These are phyloP conservation scores for Temnothorax rugatulus DNA, from an alignment of 2,888 invertebrate genomes.

Conservation along the genomic window DNA sequence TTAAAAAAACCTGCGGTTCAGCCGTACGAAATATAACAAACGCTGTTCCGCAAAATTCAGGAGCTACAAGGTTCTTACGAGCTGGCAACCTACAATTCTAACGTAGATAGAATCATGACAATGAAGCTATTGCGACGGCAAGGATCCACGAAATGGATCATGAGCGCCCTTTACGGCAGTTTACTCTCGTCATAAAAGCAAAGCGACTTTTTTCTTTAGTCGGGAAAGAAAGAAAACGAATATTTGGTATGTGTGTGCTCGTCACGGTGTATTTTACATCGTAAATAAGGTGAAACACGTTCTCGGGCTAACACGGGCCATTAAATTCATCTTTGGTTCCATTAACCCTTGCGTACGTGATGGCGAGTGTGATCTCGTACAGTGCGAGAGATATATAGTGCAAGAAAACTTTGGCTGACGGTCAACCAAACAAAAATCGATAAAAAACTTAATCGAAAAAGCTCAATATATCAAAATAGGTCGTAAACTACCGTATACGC, in stretches of 20 bases:
- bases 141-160: constrained; percentile 29
- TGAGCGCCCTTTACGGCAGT: constrained; percentile 47
- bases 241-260: constrained; percentile 27
- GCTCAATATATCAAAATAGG: neutral
- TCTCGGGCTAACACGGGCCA: constrained; percentile 57
- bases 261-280: constrained; percentile 34
- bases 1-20: constrained; percentile 50
- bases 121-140: constrained; percentile 13
- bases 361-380: constrained; percentile 51
- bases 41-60: neutral
- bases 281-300: constrained; percentile 68
- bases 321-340: constrained; percentile 62
- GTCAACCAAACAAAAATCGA: constrained; percentile 27
- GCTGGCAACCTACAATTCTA: neutral
- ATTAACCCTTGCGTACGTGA: constrained; percentile 70
- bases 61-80: neutral
- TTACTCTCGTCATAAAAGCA: constrained; percentile 55
- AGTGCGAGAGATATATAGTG: constrained; percentile 63
- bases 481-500: neutral
- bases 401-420: constrained; percentile 53
- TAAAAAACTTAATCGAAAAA: neutral
- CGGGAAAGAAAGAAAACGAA: constrained; percentile 45
- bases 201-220: constrained; percentile 18
- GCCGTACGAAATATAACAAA: constrained; percentile 27
- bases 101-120: constrained; percentile 23